A percentile compares a stretch with the other conserved stretches of the same genome.
These are phyloP conservation scores for Dione juno DNA, from an alignment of 2,888 invertebrate species.

Conservation along the genomic window DNA sequence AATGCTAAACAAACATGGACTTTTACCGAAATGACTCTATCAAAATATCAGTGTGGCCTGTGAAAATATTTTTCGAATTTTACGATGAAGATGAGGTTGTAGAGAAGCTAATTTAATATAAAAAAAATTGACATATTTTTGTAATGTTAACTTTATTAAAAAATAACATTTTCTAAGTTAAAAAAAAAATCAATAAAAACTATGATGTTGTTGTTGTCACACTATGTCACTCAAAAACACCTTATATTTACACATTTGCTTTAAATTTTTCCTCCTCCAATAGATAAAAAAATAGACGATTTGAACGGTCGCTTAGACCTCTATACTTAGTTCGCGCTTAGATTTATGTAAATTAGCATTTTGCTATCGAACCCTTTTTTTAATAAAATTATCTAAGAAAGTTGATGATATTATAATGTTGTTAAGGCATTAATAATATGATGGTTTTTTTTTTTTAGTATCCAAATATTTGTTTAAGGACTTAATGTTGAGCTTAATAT, in stretches of 20 bases:
- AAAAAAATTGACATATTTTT: background rate
- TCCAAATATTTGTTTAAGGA: background rate
- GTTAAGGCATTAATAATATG: background rate
- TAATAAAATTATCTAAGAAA: constrained; percentile 24
- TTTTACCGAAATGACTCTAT: constrained; percentile 77
- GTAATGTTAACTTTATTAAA: no score
- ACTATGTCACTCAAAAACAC: no score
- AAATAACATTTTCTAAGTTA: no score
- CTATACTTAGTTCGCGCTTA: constrained; percentile 79
- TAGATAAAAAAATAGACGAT: background rate
- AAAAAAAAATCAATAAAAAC: no score
- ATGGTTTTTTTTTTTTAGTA: no score
- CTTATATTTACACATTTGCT: no score
- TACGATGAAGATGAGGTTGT: background rate
- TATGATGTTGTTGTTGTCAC: no score
- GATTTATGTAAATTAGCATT: constrained; percentile 71
- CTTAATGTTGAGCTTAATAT: background rate
- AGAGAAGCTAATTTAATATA: constrained; percentile 11
- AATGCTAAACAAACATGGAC: constrained; percentile 80
- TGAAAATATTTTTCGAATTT: constrained; percentile 35
- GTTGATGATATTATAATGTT: constrained; percentile 37
- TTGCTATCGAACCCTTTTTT: constrained; percentile 55
- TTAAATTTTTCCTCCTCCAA: no score
- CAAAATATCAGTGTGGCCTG: constrained; percentile 49
- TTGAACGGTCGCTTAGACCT: constrained; percentile 60